Conservation (phyloP, 2,113 vertebrate genomes). For the Phyllopteryx taeniolatus region DNA sequence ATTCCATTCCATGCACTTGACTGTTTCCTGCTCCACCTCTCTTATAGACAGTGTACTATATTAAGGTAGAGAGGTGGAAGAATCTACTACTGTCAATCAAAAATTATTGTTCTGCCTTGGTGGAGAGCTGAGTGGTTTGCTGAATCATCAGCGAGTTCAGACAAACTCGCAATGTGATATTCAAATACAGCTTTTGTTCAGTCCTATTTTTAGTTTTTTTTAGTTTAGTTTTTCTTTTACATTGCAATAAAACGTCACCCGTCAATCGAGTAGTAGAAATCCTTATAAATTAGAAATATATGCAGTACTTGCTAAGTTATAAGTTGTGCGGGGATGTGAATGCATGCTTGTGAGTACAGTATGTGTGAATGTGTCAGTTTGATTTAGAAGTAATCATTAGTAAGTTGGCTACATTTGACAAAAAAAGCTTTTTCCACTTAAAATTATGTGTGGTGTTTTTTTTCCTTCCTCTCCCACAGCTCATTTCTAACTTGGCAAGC, state of each 20-base stretch:
- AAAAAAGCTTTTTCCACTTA: background rate
- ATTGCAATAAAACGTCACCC: background rate
- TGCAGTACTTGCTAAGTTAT: background rate
- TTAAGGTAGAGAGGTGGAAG: background rate
- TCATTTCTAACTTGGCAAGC: slow-evolving; percentile 4
- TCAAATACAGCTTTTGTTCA: background rate
- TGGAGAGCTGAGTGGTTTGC: background rate
- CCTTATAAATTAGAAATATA: background rate
- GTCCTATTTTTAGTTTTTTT: background rate
- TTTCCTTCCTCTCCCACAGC: background rate
- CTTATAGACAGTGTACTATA: background rate
- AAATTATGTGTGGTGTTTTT: background rate
- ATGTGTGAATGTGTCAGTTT: background rate
- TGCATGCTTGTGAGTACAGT: background rate
- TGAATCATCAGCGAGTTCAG: background rate
- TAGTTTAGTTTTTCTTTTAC: background rate
- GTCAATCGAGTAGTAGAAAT: background rate
- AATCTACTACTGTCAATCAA: background rate
- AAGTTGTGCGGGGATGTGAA: background rate
- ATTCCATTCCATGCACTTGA: background rate
- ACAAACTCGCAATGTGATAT: background rate
- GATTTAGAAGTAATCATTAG: slow-evolving; percentile 4
- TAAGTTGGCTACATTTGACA: background rate
- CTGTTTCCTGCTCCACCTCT: background rate
- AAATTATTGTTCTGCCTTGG: background rate